phyloP scores from a whole-genome alignment of 1,140 invertebrate genomes.

The Pseudomyrmex dendroicus region DNA sequence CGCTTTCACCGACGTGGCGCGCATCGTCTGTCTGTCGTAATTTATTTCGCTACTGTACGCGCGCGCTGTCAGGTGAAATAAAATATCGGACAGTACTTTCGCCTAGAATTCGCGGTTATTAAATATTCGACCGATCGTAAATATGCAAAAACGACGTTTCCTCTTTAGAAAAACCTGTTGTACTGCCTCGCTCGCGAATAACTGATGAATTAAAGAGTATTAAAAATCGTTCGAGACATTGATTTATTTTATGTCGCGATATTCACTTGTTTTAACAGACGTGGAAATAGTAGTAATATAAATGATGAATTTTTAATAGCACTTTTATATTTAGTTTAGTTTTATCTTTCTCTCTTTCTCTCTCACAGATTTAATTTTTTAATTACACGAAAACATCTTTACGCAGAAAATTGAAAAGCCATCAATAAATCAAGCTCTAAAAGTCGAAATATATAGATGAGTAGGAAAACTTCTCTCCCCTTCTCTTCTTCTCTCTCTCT shows the following conservation, averaged over 20 bases:
- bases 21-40: conserved; percentile 36
- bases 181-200: background rate
- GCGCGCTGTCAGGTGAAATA: conserved; percentile 8
- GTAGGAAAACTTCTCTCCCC: background rate
- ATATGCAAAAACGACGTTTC: background rate
- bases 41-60: conserved; percentile 25
- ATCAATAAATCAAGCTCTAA: conserved; percentile 12
- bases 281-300: background rate
- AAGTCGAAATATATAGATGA: conserved; percentile 10
- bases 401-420: conserved; percentile 16
- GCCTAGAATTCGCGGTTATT: conserved; percentile 3
- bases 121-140: conserved; percentile 28
- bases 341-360: too few relatives aligned
- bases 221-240: background rate
- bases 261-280: background rate
- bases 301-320: background rate
- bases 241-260: background rate
- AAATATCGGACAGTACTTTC: conserved; percentile 22
- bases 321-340: too few relatives aligned
- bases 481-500: too few relatives aligned
- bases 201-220: background rate
- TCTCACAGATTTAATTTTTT: background rate
- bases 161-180: background rate
- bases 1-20: conserved; percentile 41
- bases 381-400: conserved; percentile 7